Evolutionary conservation across 2,113 vertebrate genomes (phyloP), one percentile per base, ranked within the genome.

Genomic region (Trinectes maculatus): DNA sequence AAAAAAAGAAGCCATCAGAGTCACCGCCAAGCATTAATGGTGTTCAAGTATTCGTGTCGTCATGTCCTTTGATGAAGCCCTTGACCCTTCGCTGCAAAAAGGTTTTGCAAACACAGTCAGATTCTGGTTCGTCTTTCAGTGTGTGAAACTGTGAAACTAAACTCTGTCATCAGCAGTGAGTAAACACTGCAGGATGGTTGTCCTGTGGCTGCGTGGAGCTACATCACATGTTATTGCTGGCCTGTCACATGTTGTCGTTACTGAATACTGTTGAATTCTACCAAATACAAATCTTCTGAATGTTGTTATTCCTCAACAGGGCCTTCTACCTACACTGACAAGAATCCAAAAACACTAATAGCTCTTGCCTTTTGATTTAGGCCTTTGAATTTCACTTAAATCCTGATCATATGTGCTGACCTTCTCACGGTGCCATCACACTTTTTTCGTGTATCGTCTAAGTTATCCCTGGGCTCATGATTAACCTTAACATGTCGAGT

Each of bases 1-100:
- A 73, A 79, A 74, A 33, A 84, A 67, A 62, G 42, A 89, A 89
- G 87, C 86, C 83, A 89, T 86, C 47, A 24, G 47, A 78, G 82
- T 87, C 77, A 59, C 60, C 73, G 78, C 80, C 71, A 83, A 89
- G 85, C 82, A 58, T 85, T 74, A 67, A 53, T 64, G 46, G 26
- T 48, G 58, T 40, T 47, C 10, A 31, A 49, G 40, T 85, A 5
- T 75, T 40, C n/a, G 59, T 83, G 52, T 54, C 13, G 66, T 82
- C 72, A 43, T n/a, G 52, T 39, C 39, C 9, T 10, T 60, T 26
- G 16, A 77, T 24, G 11, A 57, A 66, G 18, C 47, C 24, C 21
- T 74, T 76, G 56, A 56, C 21, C 37, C 56, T 36, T 37, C 31
- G 40, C 56, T 52, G 60, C 29, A 61, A 65, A 68, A 62, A 54